These are phyloP conservation scores for Hyperoplus immaculatus DNA, from an alignment of 2,797 vertebrate genomes.

Conservation along the genomic window DNA sequence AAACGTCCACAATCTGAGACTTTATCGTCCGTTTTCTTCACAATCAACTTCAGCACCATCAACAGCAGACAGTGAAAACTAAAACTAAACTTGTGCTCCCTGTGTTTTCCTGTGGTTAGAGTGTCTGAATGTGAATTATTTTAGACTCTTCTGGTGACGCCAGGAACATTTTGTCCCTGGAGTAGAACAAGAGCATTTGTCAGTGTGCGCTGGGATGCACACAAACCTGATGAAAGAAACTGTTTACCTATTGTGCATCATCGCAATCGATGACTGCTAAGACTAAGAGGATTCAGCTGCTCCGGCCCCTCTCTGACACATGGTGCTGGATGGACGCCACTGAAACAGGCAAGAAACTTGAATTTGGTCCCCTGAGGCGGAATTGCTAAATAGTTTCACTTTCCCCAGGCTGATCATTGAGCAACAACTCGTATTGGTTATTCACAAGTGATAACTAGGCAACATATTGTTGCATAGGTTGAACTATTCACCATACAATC, in stretches of 20 bases:
- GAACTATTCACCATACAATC: background rate
- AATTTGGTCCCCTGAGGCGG: slow-evolving; percentile 36
- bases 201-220: slow-evolving; percentile 45
- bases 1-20: slow-evolving; percentile 39
- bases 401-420: slow-evolving; percentile 30
- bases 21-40: slow-evolving; percentile 9
- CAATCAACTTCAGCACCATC: slow-evolving; percentile 40
- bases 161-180: slow-evolving; percentile 77
- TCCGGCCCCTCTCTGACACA: slow-evolving; percentile 54
- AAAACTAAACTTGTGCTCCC: slow-evolving; percentile 29
- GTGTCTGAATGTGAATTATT: slow-evolving; percentile 54
- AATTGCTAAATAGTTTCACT: slow-evolving; percentile 42
- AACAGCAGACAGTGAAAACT: background rate
- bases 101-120: slow-evolving; percentile 31
- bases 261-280: slow-evolving; percentile 49
- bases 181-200: slow-evolving; percentile 67
- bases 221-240: slow-evolving; percentile 58
- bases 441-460: background rate
- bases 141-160: slow-evolving; percentile 50
- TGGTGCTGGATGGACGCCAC: slow-evolving; percentile 49
- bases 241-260: slow-evolving; percentile 70
- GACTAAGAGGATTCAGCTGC: slow-evolving; percentile 70
- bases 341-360: slow-evolving; percentile 29
- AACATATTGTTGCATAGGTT: background rate
- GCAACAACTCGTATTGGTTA: slow-evolving; percentile 19